Percentiles rank a stretch among this genome's conserved stretches.
These are phyloP conservation scores for Heliconius nattereri DNA, from an alignment of 1,140 invertebrate species.

Conservation along the genomic window DNA sequence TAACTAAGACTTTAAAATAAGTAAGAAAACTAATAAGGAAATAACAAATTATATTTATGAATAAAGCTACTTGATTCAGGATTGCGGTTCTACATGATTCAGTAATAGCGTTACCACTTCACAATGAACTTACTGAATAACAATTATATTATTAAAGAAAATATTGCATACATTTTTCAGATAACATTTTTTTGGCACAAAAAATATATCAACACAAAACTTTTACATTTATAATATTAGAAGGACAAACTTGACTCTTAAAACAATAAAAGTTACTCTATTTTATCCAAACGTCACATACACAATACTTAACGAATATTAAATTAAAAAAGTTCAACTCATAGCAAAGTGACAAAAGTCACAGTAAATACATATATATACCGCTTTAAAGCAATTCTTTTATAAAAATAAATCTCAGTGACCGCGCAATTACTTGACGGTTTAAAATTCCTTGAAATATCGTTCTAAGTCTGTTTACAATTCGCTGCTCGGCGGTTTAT, in stretches of 20 bases:
- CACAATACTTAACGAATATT: too few relatives aligned
- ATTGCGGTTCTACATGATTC: not conserved
- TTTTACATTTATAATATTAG: too few relatives aligned
- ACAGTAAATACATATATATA: not conserved
- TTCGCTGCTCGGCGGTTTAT: constrained; percentile 17
- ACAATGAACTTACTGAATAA: not conserved
- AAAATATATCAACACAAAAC: too few relatives aligned
- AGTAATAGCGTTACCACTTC: not conserved
- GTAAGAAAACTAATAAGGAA: not conserved
- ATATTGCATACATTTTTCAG: too few relatives aligned
- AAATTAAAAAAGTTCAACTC: too few relatives aligned
- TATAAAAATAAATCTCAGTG: not conserved
- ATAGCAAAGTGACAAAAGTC: too few relatives aligned
- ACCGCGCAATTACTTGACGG: constrained; percentile 15
- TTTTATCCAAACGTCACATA: too few relatives aligned
- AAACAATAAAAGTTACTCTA: too few relatives aligned
- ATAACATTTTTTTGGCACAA: too few relatives aligned
- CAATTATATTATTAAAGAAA: too few relatives aligned
- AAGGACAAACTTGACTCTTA: too few relatives aligned
- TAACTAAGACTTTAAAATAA: too few relatives aligned
- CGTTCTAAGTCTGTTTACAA: constrained; percentile 26
- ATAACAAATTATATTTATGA: not conserved
- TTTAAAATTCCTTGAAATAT: constrained; percentile 26
- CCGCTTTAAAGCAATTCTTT: not conserved
- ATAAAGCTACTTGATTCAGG: not conserved